These are phyloP conservation scores for Leiothrix lutea DNA, from an alignment of 2,113 vertebrate species.

Conservation along the genomic window DNA sequence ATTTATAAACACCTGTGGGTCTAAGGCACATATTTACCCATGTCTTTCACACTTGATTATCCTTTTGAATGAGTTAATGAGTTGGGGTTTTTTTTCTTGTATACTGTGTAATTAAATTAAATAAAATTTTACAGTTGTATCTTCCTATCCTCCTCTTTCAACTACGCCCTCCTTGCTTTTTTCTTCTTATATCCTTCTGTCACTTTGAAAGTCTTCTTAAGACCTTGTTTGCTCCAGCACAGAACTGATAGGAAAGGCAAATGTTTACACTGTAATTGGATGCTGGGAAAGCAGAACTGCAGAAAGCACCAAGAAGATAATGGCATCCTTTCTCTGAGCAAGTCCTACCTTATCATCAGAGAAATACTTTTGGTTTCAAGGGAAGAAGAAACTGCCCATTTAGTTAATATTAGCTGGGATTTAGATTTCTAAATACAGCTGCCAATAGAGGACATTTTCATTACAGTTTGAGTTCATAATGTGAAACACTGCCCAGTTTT, in stretches of 20 bases:
- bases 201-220: not conserved
- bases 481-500: conserved; percentile 23
- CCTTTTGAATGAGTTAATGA: not conserved
- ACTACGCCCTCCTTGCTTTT: not conserved
- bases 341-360: not conserved
- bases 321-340: not conserved
- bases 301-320: not conserved
- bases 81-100: not conserved
- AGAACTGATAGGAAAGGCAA: conserved; percentile 8
- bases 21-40: not conserved
- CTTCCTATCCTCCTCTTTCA: not conserved
- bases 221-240: not conserved
- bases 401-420: not conserved
- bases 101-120: not conserved
- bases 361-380: not conserved
- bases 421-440: not conserved
- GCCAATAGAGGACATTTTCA: not conserved
- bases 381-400: not conserved
- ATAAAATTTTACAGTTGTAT: not conserved
- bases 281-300: not conserved
- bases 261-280: not conserved
- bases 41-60: not conserved
- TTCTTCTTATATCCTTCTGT: not conserved
- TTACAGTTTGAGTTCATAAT: not conserved
- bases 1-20: not conserved